Percentiles rank a stretch among this genome's conserved stretches.
Conservation (phyloP, 2,888 invertebrate genomes). For the Yponomeuta plumbellus region DNA sequence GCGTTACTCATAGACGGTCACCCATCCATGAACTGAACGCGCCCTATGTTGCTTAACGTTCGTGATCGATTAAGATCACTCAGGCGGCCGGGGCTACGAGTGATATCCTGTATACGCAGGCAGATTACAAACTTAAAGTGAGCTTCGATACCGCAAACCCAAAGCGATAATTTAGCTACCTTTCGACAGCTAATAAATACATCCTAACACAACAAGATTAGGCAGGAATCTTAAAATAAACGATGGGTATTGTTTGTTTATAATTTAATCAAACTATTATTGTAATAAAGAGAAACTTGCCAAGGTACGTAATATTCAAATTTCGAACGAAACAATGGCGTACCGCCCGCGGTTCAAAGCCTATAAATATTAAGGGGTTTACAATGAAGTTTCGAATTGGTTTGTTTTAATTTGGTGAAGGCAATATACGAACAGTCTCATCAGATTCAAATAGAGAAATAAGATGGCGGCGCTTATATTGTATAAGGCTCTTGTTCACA, state of each 20-base stretch:
- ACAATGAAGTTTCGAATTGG: constrained; percentile 13
- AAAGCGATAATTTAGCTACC: background rate
- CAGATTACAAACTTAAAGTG: background rate
- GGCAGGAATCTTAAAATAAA: background rate
- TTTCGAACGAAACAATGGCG: background rate
- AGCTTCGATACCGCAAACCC: background rate
- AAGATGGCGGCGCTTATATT: no score
- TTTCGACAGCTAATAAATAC: background rate
- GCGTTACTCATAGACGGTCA: no score
- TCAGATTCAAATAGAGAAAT: no score
- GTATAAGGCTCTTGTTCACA: no score
- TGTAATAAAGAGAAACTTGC: background rate
- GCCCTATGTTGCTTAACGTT: no score
- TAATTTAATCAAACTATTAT: background rate
- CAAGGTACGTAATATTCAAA: background rate
- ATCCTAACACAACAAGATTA: background rate
- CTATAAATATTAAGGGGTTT: constrained; percentile 11
- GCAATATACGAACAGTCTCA: no score
- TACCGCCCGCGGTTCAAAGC: background rate
- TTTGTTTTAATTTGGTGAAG: background rate
- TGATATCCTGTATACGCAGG: background rate
- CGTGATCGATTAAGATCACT: no score
- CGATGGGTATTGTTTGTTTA: background rate
- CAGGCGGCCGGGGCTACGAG: no score
- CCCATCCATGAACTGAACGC: no score